Evolutionary conservation across 2,888 invertebrate species (phyloP).

Genomic region (Tipula unca): DNA sequence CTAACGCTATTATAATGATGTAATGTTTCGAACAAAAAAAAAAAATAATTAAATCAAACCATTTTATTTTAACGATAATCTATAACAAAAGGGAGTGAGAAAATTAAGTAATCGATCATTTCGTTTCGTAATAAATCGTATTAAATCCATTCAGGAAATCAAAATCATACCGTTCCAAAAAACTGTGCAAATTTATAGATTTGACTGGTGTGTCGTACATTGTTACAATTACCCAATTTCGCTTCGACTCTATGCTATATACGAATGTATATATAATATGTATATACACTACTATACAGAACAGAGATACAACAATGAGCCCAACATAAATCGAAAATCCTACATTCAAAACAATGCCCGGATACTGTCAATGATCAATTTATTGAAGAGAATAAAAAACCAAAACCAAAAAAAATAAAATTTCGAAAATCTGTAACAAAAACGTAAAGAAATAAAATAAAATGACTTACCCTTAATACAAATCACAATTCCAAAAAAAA

Average conservation of each 20-base stretch:
- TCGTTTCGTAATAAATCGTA: not conserved
- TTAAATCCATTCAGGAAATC: not conserved
- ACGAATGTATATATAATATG: not conserved
- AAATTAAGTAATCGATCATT: constrained; percentile 1
- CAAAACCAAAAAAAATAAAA: not conserved
- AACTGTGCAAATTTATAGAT: not conserved
- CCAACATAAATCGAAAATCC: constrained; percentile 8
- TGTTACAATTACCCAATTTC: constrained; percentile 8
- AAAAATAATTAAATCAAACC: not conserved
- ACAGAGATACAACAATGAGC: not conserved
- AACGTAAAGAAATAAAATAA: not conserved
- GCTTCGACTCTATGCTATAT: not conserved
- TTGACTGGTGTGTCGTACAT: not conserved
- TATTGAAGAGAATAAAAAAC: not conserved
- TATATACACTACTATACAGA: not conserved
- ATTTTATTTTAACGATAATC: not conserved
- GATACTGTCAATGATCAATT: constrained; percentile 14
- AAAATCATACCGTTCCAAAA: constrained; percentile 3
- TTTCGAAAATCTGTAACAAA: not conserved
- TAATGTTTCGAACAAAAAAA: not conserved
- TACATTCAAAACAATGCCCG: constrained; percentile 14
- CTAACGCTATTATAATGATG: not conserved
- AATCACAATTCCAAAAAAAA: constrained; percentile 1
- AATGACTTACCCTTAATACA: constrained; percentile 14
- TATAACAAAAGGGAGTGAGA: not conserved